Conservation (phyloP, 1,140 invertebrate species). For the Drosophila repletoides region DNA sequence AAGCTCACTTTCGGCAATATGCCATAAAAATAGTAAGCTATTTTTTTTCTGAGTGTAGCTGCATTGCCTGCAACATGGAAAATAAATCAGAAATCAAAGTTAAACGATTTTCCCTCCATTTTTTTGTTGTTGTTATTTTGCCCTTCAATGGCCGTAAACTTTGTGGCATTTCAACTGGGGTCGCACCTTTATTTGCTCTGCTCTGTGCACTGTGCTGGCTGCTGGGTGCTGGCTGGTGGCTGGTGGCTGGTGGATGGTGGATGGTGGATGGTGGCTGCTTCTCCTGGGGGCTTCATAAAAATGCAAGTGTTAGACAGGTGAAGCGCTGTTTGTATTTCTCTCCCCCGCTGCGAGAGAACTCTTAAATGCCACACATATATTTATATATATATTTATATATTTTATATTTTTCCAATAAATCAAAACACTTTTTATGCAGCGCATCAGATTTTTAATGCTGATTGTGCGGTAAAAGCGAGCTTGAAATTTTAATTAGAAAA, state of each 20-base stretch:
- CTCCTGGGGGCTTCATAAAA: slow-evolving; percentile 30
- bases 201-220: too few relatives aligned
- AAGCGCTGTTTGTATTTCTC: background rate
- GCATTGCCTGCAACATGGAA: slow-evolving; percentile 24
- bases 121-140: background rate
- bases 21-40: too few relatives aligned
- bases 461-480: slow-evolving; percentile 24
- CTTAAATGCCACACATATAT: slow-evolving; percentile 55
- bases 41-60: too few relatives aligned
- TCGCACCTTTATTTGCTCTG: slow-evolving; percentile 9
- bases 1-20: too few relatives aligned
- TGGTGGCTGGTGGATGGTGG: background rate
- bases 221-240: too few relatives aligned
- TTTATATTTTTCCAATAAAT: slow-evolving; percentile 31
- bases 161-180: slow-evolving; percentile 13
- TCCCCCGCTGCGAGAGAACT: background rate
- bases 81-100: slow-evolving; percentile 73
- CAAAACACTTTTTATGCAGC: slow-evolving; percentile 28
- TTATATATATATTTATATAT: slow-evolving; percentile 31
- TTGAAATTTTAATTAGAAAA: slow-evolving; percentile 71
- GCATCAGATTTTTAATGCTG: slow-evolving; percentile 30
- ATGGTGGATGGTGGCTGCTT: too few relatives aligned
- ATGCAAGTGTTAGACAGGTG: slow-evolving; percentile 60
- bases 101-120: slow-evolving; percentile 56
- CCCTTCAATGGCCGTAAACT: slow-evolving; percentile 12